Conservation (phyloP, 2,888 invertebrate species). For the Mesodorylaimus sp. region DNA sequence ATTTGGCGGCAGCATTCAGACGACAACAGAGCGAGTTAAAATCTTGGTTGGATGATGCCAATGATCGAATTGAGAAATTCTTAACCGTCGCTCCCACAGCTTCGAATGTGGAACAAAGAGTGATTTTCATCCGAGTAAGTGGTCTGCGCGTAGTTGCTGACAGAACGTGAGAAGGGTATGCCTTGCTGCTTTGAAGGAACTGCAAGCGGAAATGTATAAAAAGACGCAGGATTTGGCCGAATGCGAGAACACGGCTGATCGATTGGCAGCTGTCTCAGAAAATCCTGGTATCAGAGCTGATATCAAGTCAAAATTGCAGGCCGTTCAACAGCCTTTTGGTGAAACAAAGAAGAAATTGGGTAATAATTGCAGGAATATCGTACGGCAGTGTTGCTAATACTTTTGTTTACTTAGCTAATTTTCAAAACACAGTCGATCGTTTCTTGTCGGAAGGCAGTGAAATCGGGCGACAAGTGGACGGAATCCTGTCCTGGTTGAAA, state of each 20-base stretch:
- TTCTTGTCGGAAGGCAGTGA: slow-evolving; percentile 64
- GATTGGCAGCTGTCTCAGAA: slow-evolving; percentile 41
- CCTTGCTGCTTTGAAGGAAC: background rate
- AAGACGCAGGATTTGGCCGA: background rate
- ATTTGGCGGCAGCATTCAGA: too few species aligned
- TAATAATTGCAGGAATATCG: too few species aligned
- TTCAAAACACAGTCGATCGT: slow-evolving; percentile 70
- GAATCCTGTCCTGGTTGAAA: slow-evolving; percentile 71
- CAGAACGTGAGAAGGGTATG: too few species aligned
- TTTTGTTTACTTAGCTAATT: slow-evolving; percentile 17
- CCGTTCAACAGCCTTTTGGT: slow-evolving; percentile 67
- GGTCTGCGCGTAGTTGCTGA: too few species aligned
- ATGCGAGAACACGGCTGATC: background rate
- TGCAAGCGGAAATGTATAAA: background rate
- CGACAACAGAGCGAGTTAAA: too few species aligned
- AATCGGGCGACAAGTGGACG: slow-evolving; percentile 67
- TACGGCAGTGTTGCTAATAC: background rate
- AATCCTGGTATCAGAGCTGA: slow-evolving; percentile 76
- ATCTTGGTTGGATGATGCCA: too few species aligned
- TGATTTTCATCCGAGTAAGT: too few species aligned
- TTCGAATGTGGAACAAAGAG: too few species aligned
- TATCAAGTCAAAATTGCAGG: slow-evolving; percentile 65
- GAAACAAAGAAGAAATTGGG: slow-evolving; percentile 46
- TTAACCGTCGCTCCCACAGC: too few species aligned
- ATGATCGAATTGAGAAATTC: too few species aligned